These are phyloP conservation scores for Tenthredo livida DNA, from an alignment of 2,888 invertebrate genomes.

Conservation along the genomic window DNA sequence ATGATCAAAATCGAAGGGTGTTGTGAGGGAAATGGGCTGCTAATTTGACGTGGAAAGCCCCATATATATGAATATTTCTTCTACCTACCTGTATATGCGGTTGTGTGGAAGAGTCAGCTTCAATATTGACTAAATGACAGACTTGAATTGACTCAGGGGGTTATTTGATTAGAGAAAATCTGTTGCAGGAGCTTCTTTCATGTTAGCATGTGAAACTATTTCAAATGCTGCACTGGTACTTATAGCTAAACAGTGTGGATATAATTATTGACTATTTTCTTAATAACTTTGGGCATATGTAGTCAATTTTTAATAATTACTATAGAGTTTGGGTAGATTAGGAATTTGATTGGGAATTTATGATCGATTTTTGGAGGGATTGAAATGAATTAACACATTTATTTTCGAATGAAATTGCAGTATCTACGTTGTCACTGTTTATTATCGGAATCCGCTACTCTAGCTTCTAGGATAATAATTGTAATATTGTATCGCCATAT, in stretches of 20 bases:
- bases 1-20: too few relatives aligned
- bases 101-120: not conserved
- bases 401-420: constrained; percentile 60
- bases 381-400: constrained; percentile 38
- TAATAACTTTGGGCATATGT: not conserved
- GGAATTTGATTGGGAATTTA: not conserved
- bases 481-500: constrained; percentile 71
- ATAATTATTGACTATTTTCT: not conserved
- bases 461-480: constrained; percentile 74
- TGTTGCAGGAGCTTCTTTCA: not conserved
- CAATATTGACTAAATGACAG: not conserved
- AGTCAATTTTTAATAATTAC: not conserved
- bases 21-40: too few relatives aligned
- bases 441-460: constrained; percentile 72
- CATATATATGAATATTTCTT: too few relatives aligned
- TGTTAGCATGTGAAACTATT: not conserved
- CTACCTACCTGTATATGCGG: not conserved
- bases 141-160: not conserved
- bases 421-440: constrained; percentile 70
- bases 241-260: not conserved
- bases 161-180: not conserved
- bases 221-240: not conserved
- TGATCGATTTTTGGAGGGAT: not conserved
- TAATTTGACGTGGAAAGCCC: too few relatives aligned
- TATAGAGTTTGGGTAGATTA: too few relatives aligned